These are phyloP conservation scores for Megaceryle maxima DNA, from an alignment of 2,113 vertebrate species.

Conservation along the genomic window DNA sequence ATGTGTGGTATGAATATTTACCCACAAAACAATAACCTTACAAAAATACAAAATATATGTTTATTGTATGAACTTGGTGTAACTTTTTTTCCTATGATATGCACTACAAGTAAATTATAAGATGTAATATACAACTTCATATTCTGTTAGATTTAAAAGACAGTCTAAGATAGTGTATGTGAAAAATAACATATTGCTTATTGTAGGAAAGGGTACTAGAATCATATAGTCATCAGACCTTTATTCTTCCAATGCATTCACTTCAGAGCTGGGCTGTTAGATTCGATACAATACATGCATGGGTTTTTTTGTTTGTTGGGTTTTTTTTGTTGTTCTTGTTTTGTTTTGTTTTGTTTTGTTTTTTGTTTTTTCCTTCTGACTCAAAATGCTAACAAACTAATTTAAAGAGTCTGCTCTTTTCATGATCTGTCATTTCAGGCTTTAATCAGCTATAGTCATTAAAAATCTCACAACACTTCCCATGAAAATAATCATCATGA, in stretches of 20 bases:
- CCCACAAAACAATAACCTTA: background rate
- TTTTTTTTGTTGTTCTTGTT: too few species aligned
- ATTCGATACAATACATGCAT: background rate
- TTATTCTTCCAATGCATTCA: background rate
- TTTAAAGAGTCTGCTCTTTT: slow-evolving; percentile 32
- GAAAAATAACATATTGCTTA: background rate
- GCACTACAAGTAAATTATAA: background rate
- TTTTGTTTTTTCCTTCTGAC: background rate
- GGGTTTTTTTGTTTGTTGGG: too few species aligned
- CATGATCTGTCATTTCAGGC: slow-evolving; percentile 17
- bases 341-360: too few species aligned
- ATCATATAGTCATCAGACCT: background rate
- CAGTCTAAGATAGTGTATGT: background rate
- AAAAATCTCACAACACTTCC: background rate
- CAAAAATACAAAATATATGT: background rate
- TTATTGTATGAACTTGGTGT: background rate
- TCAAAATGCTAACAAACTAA: background rate
- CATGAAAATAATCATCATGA: background rate
- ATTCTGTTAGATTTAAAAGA: background rate
- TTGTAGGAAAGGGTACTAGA: background rate
- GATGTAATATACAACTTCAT: background rate
- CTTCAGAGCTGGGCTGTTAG: background rate
- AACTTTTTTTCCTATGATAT: background rate
- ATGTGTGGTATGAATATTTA: background rate
- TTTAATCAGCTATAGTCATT: slow-evolving; percentile 16